Percentiles rank a stretch among this genome's conserved stretches.
phyloP scores from a whole-genome alignment of 2,888 invertebrate species.

The Matsumyia berberina region DNA sequence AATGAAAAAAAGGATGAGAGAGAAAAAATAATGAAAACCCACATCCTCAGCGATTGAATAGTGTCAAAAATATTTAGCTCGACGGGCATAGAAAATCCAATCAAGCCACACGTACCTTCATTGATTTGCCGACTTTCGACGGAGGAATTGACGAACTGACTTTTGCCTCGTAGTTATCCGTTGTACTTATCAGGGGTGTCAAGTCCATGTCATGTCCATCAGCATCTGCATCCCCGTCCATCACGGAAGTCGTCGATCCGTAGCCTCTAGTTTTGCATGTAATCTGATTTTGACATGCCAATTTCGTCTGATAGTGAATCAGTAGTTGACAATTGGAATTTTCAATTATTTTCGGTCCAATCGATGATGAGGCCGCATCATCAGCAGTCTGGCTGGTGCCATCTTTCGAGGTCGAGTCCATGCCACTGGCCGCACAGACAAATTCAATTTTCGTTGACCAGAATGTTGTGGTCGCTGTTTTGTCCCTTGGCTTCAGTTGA shows the following conservation, averaged over 20 bases:
- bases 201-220: conserved; percentile 81
- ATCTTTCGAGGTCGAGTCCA: conserved; percentile 41
- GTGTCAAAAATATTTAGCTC: conserved; percentile 50
- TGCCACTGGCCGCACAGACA: conserved; percentile 80
- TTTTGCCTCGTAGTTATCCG: conserved; percentile 83
- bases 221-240: conserved; percentile 77
- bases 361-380: conserved; percentile 69
- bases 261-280: conserved; percentile 81
- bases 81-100: conserved; percentile 48
- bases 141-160: conserved; percentile 79
- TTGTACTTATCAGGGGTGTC: conserved; percentile 83
- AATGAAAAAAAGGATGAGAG: conserved; percentile 31
- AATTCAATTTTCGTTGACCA: conserved; percentile 85
- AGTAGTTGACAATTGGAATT: conserved; percentile 83
- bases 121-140: conserved; percentile 80
- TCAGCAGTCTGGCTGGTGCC: conserved; percentile 42
- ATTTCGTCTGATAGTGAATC: conserved; percentile 83
- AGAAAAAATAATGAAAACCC: conserved; percentile 21
- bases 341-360: conserved; percentile 83
- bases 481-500: conserved; percentile 64
- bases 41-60: conserved; percentile 26
- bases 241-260: conserved; percentile 78
- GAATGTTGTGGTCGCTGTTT: conserved; percentile 74
- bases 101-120: conserved; percentile 80
- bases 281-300: conserved; percentile 83